These are phyloP conservation scores for Enteromius radiatus DNA, from an alignment of 2,797 vertebrate species.

Conservation along the genomic window DNA sequence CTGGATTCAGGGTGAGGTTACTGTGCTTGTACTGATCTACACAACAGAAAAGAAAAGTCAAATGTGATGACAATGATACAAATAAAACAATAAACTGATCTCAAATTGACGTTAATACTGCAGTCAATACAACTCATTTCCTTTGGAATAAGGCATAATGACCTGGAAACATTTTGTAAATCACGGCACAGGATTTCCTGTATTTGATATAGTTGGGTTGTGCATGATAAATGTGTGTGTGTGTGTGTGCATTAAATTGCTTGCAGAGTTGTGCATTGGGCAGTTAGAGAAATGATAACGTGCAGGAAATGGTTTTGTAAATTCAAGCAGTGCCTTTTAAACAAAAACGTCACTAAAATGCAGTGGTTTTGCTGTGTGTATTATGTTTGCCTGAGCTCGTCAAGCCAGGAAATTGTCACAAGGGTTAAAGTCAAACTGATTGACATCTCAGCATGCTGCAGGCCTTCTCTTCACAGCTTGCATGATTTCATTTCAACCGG, in stretches of 20 bases:
- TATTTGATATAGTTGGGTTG: conserved; percentile 25
- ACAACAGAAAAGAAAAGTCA: not conserved
- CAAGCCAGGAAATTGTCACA: conserved; percentile 11
- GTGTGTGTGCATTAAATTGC: conserved; percentile 6
- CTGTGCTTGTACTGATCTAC: not conserved
- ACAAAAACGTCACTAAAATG: conserved; percentile 4
- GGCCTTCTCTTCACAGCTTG: not conserved
- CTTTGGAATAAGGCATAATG: not conserved
- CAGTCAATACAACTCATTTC: conserved; percentile 13
- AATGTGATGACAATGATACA: not conserved
- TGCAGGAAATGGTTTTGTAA: conserved; percentile 26
- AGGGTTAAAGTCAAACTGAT: conserved; percentile 32
- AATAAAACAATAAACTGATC: not conserved
- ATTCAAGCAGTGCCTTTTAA: conserved; percentile 23
- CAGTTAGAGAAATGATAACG: conserved; percentile 33
- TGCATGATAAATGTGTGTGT: conserved; percentile 5
- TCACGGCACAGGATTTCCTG: conserved; percentile 44
- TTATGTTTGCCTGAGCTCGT: not conserved
- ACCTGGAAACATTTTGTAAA: conserved; percentile 32
- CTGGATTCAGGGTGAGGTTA: conserved; percentile 15
- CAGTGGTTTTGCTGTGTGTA: conserved; percentile 2
- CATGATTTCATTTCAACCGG: conserved; percentile 29
- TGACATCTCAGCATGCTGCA: conserved; percentile 34
- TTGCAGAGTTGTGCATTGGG: not conserved
- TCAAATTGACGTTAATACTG: not conserved